Conservation (phyloP, 2,797 vertebrate species). For the Catostomus latipinnis region DNA sequence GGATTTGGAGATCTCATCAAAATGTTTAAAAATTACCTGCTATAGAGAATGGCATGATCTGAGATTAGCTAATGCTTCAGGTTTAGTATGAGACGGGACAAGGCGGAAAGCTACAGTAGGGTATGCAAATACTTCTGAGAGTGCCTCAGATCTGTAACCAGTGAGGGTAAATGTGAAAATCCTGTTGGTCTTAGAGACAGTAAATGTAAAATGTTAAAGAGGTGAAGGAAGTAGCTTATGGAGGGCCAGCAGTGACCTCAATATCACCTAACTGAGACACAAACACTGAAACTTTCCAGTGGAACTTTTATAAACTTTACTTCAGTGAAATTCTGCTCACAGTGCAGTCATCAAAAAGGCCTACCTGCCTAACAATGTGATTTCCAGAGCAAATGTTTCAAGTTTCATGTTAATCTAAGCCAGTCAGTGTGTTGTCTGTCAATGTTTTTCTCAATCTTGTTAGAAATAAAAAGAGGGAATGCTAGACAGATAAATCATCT, state of each 20-base stretch:
- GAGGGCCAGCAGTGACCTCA: slow-evolving; percentile 48
- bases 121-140: slow-evolving; percentile 15
- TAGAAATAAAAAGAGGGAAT: slow-evolving; percentile 12
- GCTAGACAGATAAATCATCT: neutral
- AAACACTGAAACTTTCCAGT: slow-evolving; percentile 58
- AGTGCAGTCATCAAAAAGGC: slow-evolving; percentile 53
- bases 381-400: slow-evolving; percentile 59
- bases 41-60: neutral
- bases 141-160: neutral
- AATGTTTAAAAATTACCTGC: neutral
- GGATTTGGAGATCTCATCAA: no score
- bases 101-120: neutral
- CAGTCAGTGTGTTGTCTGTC: slow-evolving; percentile 58
- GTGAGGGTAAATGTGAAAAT: slow-evolving; percentile 5
- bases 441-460: slow-evolving; percentile 52
- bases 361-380: slow-evolving; percentile 64
- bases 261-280: slow-evolving; percentile 49
- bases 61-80: neutral
- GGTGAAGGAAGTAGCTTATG: slow-evolving; percentile 13
- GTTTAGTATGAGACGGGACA: neutral
- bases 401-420: slow-evolving; percentile 62
- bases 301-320: slow-evolving; percentile 59
- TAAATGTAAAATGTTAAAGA: slow-evolving; percentile 22
- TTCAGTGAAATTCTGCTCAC: slow-evolving; percentile 65
- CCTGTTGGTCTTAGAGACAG: neutral